Percentiles rank a stretch among this genome's conserved stretches.
These are phyloP conservation scores for Agrotis exclamationis DNA, from an alignment of 2,888 invertebrate genomes.

Conservation along the genomic window DNA sequence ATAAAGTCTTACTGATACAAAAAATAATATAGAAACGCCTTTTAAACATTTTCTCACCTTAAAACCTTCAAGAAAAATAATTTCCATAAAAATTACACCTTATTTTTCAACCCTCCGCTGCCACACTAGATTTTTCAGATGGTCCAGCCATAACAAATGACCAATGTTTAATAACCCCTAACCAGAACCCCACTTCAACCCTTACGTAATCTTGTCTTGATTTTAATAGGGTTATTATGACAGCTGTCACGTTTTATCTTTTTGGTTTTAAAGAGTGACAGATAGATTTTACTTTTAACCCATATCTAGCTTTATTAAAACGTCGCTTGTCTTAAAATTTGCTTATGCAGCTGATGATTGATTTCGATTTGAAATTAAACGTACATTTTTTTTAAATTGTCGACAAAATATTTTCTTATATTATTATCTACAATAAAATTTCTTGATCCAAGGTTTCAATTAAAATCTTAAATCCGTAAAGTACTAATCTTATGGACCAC, in stretches of 20 bases:
- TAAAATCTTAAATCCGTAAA: neutral
- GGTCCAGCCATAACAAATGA: constrained; percentile 55
- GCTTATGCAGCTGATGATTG: no score
- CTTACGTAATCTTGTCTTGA: constrained; percentile 67
- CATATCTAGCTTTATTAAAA: constrained; percentile 17
- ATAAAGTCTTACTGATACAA: no score
- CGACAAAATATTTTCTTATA: no score
- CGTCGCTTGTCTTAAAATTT: constrained; percentile 18
- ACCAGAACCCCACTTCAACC: constrained; percentile 53
- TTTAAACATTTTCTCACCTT: no score
- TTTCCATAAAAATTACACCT: constrained; percentile 1
- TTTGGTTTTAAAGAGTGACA: constrained; percentile 49
- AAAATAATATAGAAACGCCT: no score
- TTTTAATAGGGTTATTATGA: constrained; percentile 64
- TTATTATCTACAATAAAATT: no score
- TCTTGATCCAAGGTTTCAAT: neutral
- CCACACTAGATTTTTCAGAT: constrained; percentile 44
- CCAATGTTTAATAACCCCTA: constrained; percentile 66
- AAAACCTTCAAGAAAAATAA: no score
- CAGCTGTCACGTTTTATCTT: constrained; percentile 63
- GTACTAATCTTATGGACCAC: neutral
- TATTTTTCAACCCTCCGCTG: constrained; percentile 32
- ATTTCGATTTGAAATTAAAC: no score
- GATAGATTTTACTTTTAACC: constrained; percentile 36
- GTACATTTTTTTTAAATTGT: no score